phyloP scores from a whole-genome alignment of 2,888 invertebrate genomes.

The Notodromas monacha region DNA sequence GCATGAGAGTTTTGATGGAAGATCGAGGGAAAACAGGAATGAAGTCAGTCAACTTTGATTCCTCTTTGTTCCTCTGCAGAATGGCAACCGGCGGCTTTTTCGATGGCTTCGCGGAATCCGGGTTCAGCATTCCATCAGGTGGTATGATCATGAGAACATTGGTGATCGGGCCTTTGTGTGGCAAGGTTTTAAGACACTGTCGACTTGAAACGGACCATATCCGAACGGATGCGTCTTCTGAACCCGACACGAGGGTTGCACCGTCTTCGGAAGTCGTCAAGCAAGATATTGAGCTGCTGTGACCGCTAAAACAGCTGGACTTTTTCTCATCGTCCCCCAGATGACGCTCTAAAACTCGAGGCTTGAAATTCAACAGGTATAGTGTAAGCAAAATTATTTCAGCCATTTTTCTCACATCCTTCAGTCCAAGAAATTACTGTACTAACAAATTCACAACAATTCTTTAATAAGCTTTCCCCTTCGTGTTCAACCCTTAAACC shows the following conservation, averaged over 20 bases:
- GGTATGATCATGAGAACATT: constrained; percentile 31
- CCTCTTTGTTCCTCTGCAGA: constrained; percentile 28
- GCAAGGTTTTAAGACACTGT: constrained; percentile 31
- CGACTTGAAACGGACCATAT: constrained; percentile 47
- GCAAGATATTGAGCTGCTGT: constrained; percentile 31
- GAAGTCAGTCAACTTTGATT: too few relatives aligned
- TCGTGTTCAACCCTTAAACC: too few relatives aligned
- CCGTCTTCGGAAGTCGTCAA: constrained; percentile 37
- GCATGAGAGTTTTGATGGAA: too few relatives aligned
- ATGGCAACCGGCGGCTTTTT: constrained; percentile 14
- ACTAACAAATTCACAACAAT: too few relatives aligned
- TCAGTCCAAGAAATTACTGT: too few relatives aligned
- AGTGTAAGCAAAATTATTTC: too few relatives aligned
- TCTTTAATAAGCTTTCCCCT: too few relatives aligned
- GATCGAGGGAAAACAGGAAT: too few relatives aligned
- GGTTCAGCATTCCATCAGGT: constrained; percentile 11
- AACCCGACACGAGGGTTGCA: constrained; percentile 35
- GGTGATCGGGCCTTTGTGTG: constrained; percentile 37
- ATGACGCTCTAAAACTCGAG: constrained; percentile 30
- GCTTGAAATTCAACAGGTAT: too few relatives aligned
- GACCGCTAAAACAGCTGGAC: constrained; percentile 26
- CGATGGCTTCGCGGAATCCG: not conserved
- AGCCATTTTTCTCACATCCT: too few relatives aligned
- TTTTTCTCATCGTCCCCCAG: constrained; percentile 21
- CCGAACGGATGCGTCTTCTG: constrained; percentile 33